Evolutionary conservation across 2,797 vertebrate species (phyloP).

Genomic region (Euthynnus affinis): DNA sequence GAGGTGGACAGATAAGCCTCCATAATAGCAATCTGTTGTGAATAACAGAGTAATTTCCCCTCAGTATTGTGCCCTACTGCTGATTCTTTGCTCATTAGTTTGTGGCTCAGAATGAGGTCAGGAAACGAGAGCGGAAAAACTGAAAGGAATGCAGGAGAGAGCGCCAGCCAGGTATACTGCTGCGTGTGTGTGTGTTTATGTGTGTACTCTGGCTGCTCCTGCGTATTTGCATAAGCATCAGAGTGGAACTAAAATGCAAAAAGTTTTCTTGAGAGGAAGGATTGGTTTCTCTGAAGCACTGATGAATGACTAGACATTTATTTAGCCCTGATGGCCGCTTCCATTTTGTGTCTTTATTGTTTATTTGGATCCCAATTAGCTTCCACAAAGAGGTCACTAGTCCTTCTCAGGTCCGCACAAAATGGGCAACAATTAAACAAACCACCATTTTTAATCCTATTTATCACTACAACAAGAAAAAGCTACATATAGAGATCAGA

Average conservation of each 20-base stretch:
- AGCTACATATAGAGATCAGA: too few species aligned
- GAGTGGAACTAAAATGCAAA: slow-evolving; percentile 37
- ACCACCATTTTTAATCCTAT: background rate
- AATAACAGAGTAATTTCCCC: slow-evolving; percentile 59
- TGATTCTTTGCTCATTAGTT: slow-evolving; percentile 76
- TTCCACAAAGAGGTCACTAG: background rate
- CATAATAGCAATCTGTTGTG: slow-evolving; percentile 37
- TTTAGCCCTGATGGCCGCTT: background rate
- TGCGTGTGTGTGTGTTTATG: slow-evolving; percentile 59
- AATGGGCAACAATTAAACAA: background rate
- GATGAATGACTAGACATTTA: slow-evolving; percentile 1
- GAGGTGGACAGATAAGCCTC: slow-evolving; percentile 60
- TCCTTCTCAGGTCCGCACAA: background rate
- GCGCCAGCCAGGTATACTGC: slow-evolving; percentile 78
- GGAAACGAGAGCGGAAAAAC: slow-evolving; percentile 81
- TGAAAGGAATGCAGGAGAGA: slow-evolving; percentile 71
- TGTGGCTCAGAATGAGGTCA: slow-evolving; percentile 77
- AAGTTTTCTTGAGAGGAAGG: slow-evolving; percentile 37
- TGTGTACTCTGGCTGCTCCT: slow-evolving; percentile 63
- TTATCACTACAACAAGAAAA: too few species aligned
- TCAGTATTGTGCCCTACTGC: slow-evolving; percentile 64
- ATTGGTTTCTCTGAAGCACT: slow-evolving; percentile 6
- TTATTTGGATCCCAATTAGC: background rate
- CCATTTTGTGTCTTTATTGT: background rate
- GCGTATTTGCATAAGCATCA: slow-evolving; percentile 64